Conservation (phyloP, 2,113 vertebrate species). For the Psilopsiagon aurifrons region DNA sequence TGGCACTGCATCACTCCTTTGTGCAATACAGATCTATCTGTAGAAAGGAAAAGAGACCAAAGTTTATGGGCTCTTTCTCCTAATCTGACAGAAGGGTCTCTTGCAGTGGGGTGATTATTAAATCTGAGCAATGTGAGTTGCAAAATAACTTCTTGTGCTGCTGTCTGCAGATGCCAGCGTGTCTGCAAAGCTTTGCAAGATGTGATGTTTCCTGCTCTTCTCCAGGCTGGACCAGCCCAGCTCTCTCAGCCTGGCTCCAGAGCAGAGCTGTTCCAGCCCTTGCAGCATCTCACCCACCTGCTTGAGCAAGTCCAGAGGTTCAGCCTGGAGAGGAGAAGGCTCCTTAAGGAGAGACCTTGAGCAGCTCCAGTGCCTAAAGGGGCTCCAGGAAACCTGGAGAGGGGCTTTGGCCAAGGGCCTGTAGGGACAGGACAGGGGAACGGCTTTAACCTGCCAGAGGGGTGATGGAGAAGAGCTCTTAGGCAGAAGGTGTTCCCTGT, state of each 20-base stretch:
- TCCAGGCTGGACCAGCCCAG: neutral
- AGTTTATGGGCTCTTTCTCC: neutral
- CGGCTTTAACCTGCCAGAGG: no score
- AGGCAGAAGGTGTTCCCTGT: no score
- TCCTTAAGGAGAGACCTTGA: no score
- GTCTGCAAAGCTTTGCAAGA: neutral
- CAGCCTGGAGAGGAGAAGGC: neutral
- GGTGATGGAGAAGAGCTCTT: no score
- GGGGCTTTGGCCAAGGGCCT: neutral
- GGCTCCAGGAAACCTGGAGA: no score
- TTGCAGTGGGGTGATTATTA: neutral
- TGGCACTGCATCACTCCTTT: neutral
- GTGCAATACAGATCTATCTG: neutral
- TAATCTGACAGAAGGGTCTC: neutral
- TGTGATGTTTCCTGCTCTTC: rapidly evolving
- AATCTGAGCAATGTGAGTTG: neutral
- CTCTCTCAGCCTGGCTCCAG: neutral
- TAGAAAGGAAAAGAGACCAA: neutral
- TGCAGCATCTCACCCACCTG: neutral
- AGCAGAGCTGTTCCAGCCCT: neutral
- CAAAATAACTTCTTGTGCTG: neutral
- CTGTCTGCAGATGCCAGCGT: neutral
- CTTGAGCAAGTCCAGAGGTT: neutral
- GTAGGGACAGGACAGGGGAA: neutral
- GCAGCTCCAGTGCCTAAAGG: no score